A percentile compares a stretch with the other conserved stretches of the same genome.
Conservation (phyloP, 2,113 vertebrate species). For the Sorex araneus region DNA sequence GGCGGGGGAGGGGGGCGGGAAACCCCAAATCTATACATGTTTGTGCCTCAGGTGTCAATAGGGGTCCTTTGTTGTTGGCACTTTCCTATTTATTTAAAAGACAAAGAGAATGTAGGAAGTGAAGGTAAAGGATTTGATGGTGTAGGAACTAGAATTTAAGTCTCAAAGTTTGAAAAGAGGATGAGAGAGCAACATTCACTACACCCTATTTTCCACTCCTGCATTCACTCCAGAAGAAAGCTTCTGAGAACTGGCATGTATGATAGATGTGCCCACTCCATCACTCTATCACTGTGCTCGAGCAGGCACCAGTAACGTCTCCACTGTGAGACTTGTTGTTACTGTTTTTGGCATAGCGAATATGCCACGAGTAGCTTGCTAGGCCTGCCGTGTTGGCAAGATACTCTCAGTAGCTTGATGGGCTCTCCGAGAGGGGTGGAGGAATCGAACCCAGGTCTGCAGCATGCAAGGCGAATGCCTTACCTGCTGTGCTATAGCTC, state of each 20-base stretch:
- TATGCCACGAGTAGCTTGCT: no score
- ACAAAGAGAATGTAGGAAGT: background rate
- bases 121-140: background rate
- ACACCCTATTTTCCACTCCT: background rate
- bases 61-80: background rate
- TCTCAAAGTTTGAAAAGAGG: background rate
- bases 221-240: background rate
- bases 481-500: no score
- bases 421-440: no score
- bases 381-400: no score
- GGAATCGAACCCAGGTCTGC: no score
- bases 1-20: background rate
- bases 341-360: no score
- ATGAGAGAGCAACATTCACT: background rate
- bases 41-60: fast-evolving
- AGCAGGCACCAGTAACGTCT: no score
- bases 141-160: background rate
- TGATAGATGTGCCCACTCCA: no score
- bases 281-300: no score
- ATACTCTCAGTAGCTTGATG: no score
- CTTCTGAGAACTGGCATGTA: background rate
- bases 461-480: no score
- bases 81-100: background rate
- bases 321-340: no score
- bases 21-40: background rate